These are phyloP conservation scores for Paramacrobiotus metropolitanus DNA, from an alignment of 1,140 invertebrate genomes.

Conservation along the genomic window DNA sequence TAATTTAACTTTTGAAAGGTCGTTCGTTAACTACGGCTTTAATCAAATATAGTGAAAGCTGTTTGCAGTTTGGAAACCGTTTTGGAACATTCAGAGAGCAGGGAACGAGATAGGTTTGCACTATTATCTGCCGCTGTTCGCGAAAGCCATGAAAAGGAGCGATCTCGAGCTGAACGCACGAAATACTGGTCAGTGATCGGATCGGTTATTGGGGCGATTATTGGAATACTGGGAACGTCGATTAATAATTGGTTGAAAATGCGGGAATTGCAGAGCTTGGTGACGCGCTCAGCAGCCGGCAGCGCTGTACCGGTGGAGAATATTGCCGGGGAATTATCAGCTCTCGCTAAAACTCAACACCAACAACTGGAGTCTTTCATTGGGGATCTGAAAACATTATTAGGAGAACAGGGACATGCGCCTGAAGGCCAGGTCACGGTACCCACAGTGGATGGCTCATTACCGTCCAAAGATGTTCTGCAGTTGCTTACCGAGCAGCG, in stretches of 20 bases:
- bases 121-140: slow-evolving; percentile 38
- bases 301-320: slow-evolving; percentile 13
- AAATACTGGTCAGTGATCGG: slow-evolving; percentile 53
- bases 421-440: background rate
- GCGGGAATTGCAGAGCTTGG: slow-evolving; percentile 35
- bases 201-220: slow-evolving; percentile 37
- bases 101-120: slow-evolving; percentile 38
- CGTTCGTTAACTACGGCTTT: too few relatives aligned
- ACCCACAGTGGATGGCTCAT: background rate
- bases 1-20: too few relatives aligned
- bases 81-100: slow-evolving; percentile 20
- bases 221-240: slow-evolving; percentile 39
- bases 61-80: too few relatives aligned
- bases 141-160: slow-evolving; percentile 43
- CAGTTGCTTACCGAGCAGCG: slow-evolving; percentile 14
- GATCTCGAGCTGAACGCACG: slow-evolving; percentile 42
- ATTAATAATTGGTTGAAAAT: slow-evolving; percentile 39
- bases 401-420: background rate
- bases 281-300: slow-evolving; percentile 22
- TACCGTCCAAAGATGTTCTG: slow-evolving; percentile 15
- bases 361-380: slow-evolving; percentile 15
- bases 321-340: slow-evolving; percentile 12
- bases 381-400: slow-evolving; percentile 11
- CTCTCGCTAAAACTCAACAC: slow-evolving; percentile 15
- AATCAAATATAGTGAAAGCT: too few relatives aligned